Evolutionary conservation across 2,888 invertebrate species (phyloP), one percentile per base, ranked within the genome.

Genomic region (Cryptophagus acutangulus): DNA sequence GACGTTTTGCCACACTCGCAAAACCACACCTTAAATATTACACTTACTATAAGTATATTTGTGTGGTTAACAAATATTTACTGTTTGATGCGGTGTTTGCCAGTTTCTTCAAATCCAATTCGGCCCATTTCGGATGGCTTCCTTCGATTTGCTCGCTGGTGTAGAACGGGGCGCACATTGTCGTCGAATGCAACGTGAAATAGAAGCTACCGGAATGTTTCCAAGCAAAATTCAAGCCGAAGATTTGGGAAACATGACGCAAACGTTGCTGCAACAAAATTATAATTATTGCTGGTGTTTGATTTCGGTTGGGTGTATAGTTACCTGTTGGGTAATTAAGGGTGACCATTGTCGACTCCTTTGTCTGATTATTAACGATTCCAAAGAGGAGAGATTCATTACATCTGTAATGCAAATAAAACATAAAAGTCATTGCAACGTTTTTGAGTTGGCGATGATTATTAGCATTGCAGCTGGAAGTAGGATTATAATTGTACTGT

Each of bases 141-240:
- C 79, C 80, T 35, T 75, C 75, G 46, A 86, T 73, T 58, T 78
- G 77, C 65, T 89, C 87, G 56, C 89, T 90, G 0, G 85, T 87
- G 58, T 87, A 91, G 60, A 90, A 84, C 0, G 90, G 87, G 3
- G 87, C 83, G 4, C 85, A 84, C 81, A 87, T 83, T 10, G 81
- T 81, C 2, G 86, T 84, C 54, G 82, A 75, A 62, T 91, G 90
- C 14, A 91, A 71, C 0, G 90, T 89, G 49, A 84, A 81, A 62
- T 87, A 89, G 62, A 83, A 81, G 54, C 78, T 79, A 58, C 78
- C 75, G 71, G 53, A 67, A 65, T 57, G 75, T 17, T 57, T 50
- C 25, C 73, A 43, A 67, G 63, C 43, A 38, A 79, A 69, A 67
- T 83, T 83, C 57, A 79, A 74, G 45, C 78, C 81, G 52, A 79